These are phyloP conservation scores for Nemoura dubitans DNA, from an alignment of 2,888 invertebrate genomes.

Conservation along the genomic window DNA sequence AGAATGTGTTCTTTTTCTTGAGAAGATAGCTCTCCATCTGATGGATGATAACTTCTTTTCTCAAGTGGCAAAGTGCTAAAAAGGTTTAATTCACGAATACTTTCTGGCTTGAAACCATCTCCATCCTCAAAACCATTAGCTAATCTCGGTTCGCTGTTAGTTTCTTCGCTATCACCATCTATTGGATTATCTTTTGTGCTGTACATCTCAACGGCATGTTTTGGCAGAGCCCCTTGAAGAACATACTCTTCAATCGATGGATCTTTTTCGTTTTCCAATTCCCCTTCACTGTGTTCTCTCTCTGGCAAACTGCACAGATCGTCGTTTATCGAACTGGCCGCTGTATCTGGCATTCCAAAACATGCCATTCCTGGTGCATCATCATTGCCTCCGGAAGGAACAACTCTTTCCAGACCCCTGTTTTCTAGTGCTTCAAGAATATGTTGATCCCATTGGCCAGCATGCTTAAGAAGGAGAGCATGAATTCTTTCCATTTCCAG, in stretches of 20 bases:
- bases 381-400: conserved; percentile 53
- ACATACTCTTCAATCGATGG: conserved; percentile 68
- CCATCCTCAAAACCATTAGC: conserved; percentile 44
- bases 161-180: conserved; percentile 56
- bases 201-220: conserved; percentile 65
- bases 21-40: conserved; percentile 59
- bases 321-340: conserved; percentile 36
- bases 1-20: conserved; percentile 68
- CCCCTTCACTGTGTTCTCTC: conserved; percentile 55
- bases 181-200: conserved; percentile 57
- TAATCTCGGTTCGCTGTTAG: conserved; percentile 47
- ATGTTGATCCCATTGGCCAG: conserved; percentile 71
- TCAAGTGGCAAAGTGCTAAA: conserved; percentile 50
- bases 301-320: conserved; percentile 48
- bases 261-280: conserved; percentile 53
- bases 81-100: neutral
- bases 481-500: conserved; percentile 84
- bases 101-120: conserved; percentile 19
- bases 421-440: conserved; percentile 62
- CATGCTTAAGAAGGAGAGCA: conserved; percentile 72
- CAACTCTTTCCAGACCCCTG: conserved; percentile 61
- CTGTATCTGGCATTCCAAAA: neutral
- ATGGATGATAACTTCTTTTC: conserved; percentile 46
- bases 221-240: conserved; percentile 71
- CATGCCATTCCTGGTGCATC: conserved; percentile 21